Evolutionary conservation across 2,888 invertebrate species (phyloP).

Genomic region (Agonopterix subpropinquella): DNA sequence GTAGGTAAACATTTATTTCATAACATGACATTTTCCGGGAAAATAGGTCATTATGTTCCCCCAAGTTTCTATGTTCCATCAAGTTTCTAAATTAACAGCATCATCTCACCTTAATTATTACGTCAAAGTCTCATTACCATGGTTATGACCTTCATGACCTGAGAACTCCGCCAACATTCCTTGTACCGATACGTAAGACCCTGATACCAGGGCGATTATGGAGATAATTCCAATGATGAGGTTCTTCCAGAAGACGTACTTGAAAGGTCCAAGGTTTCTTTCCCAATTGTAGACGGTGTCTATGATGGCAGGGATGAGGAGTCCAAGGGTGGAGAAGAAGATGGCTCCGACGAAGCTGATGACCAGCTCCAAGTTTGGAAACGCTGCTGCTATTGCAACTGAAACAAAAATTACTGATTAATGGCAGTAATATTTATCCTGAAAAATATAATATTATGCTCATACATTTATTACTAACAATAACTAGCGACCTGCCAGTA

Average conservation of each 20-base stretch:
- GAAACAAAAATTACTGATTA: slow-evolving; percentile 18
- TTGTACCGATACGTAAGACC: slow-evolving; percentile 51
- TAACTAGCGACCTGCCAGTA: too few relatives aligned
- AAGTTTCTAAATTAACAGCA: too few relatives aligned
- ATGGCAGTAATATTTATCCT: neutral
- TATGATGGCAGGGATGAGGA: slow-evolving; percentile 83
- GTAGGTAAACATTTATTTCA: too few relatives aligned
- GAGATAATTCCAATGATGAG: slow-evolving; percentile 49
- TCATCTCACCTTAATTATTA: neutral
- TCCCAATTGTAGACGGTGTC: slow-evolving; percentile 84
- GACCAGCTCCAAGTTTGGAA: slow-evolving; percentile 90
- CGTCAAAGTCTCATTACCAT: slow-evolving; percentile 11
- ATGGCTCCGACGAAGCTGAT: slow-evolving; percentile 92
- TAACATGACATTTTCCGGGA: too few relatives aligned
- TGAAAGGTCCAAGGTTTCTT: slow-evolving; percentile 75
- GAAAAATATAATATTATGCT: too few relatives aligned
- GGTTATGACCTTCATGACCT: slow-evolving; percentile 5
- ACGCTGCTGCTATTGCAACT: slow-evolving; percentile 85
- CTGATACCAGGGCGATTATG: slow-evolving; percentile 49
- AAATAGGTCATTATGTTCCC: too few relatives aligned
- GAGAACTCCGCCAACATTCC: slow-evolving; percentile 35
- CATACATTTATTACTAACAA: too few relatives aligned
- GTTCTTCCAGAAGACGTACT: slow-evolving; percentile 83
- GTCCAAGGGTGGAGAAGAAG: slow-evolving; percentile 83
- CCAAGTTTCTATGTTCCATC: too few relatives aligned